Evolutionary conservation across 1,140 invertebrate species (phyloP).

Genomic region (Tetramorium simillimum): DNA sequence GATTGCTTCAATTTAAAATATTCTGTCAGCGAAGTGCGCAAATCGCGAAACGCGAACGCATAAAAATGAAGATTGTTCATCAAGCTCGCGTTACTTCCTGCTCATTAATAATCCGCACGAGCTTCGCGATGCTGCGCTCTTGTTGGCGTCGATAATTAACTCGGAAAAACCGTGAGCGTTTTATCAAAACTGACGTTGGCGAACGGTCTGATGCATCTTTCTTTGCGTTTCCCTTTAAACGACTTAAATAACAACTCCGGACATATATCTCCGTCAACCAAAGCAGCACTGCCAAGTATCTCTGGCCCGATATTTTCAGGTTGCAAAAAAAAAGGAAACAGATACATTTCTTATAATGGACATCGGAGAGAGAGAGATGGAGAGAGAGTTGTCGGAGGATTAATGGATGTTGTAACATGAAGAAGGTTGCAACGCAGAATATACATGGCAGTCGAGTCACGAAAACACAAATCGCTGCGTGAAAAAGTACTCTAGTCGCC

Average conservation of each 20-base stretch:
- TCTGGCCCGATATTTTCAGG: background rate
- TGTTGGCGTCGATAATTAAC: conserved; percentile 39
- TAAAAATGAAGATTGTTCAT: conserved; percentile 24
- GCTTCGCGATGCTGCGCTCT: background rate
- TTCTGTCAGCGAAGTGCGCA: background rate
- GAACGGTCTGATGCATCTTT: conserved; percentile 1
- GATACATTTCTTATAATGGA: background rate
- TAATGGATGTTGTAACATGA: background rate
- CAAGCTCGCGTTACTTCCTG: conserved; percentile 25
- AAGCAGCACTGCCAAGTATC: background rate
- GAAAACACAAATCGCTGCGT: background rate
- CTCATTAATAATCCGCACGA: conserved; percentile 43
- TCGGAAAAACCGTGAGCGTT: conserved; percentile 30
- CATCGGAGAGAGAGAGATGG: background rate
- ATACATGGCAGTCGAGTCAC: background rate
- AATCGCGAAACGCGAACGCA: background rate
- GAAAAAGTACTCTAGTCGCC: conserved; percentile 5
- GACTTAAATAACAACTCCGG: background rate
- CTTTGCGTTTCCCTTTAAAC: background rate
- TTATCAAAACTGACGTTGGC: conserved; percentile 12
- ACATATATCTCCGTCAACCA: too few species aligned
- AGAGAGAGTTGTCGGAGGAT: background rate
- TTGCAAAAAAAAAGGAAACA: background rate
- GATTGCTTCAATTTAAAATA: background rate
- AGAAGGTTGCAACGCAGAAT: background rate